phyloP scores from a whole-genome alignment of 1,140 invertebrate species.

The Gonioctena quinquepunctata region DNA sequence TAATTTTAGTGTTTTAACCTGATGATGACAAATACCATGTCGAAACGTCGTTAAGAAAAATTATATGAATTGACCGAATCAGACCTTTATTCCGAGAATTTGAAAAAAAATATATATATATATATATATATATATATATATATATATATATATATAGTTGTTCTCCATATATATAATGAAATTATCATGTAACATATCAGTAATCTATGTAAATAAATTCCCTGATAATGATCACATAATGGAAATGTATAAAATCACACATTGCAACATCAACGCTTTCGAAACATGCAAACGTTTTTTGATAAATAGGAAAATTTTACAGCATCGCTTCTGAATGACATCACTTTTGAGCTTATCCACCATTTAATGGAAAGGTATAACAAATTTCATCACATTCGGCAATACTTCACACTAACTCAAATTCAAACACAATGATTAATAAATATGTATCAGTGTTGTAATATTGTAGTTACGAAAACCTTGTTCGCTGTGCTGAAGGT shows the following conservation, averaged over 20 bases:
- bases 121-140: not conserved
- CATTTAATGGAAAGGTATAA: not conserved
- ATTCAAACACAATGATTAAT: conserved; percentile 3
- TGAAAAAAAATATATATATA: not conserved
- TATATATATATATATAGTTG: not conserved
- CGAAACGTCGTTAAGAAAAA: too few species aligned
- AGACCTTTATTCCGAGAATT: not conserved
- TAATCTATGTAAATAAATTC: too few species aligned
- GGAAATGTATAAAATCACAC: not conserved
- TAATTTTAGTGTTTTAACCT: too few species aligned
- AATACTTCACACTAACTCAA: not conserved
- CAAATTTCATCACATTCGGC: not conserved
- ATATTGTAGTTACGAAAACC: not conserved
- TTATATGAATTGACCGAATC: too few species aligned
- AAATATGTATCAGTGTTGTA: conserved; percentile 8
- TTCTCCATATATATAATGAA: not conserved
- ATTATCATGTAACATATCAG: too few species aligned
- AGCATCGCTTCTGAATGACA: not conserved
- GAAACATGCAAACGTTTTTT: not conserved
- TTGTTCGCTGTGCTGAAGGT: not conserved
- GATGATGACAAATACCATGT: too few species aligned
- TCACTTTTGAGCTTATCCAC: not conserved
- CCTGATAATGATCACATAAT: not conserved
- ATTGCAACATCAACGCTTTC: not conserved
- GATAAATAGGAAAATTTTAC: not conserved